Evolutionary conservation across 2,113 vertebrate species (phyloP).

Genomic region (Campylorhamphus procurvoides): DNA sequence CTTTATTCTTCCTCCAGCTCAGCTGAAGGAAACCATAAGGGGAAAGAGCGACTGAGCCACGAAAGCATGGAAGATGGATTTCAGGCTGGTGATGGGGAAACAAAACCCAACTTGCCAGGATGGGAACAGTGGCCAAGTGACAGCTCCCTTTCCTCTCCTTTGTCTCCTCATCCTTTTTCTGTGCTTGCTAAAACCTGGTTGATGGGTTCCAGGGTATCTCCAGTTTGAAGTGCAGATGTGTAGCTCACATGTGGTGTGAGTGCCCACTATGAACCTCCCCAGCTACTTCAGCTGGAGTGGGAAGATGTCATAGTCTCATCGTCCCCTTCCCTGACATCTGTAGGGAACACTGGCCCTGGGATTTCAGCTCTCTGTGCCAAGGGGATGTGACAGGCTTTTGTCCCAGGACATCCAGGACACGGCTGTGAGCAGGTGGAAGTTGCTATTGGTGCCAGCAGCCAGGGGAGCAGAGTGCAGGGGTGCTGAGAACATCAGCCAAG

Average conservation of each 20-base stretch:
- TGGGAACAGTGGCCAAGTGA: background rate
- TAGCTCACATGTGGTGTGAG: background rate
- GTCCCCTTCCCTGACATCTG: background rate
- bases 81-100: slow-evolving; percentile 47
- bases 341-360: background rate
- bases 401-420: background rate
- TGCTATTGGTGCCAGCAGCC: background rate
- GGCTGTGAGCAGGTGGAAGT: background rate
- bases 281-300: background rate
- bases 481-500: background rate
- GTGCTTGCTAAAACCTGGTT: background rate
- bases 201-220: background rate
- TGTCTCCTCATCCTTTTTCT: background rate
- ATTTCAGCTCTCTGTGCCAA: background rate
- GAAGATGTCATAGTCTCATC: background rate
- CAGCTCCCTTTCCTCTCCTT: slow-evolving; percentile 20
- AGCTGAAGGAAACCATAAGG: slow-evolving; percentile 75
- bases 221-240: background rate
- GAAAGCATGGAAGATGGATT: slow-evolving; percentile 60
- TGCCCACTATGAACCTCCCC: background rate
- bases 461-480: background rate
- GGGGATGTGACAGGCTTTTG: no score
- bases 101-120: slow-evolving; percentile 5
- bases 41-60: slow-evolving; percentile 48
- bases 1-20: slow-evolving; percentile 73